Evolutionary conservation across 2,888 invertebrate genomes (phyloP).

Genomic region (Torymus tubicola): DNA sequence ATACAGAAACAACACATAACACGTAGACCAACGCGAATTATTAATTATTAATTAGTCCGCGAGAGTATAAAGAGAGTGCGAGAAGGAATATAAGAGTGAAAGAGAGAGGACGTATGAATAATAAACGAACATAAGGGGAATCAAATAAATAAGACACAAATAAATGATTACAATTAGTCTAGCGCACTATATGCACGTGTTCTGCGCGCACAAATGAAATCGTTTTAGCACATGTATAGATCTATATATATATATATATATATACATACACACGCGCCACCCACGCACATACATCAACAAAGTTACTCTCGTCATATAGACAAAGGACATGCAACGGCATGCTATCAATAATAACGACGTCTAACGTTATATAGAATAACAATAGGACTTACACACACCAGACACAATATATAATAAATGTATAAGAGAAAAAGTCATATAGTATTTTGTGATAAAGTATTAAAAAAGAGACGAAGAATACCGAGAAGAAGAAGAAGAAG

Average conservation of each 20-base stretch:
- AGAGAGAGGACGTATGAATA: constrained; percentile 14
- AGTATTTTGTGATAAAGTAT: constrained; percentile 58
- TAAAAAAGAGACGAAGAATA: constrained; percentile 14
- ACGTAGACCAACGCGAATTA: too few relatives aligned
- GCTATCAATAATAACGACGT: constrained; percentile 5
- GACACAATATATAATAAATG: not conserved
- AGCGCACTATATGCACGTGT: constrained; percentile 4
- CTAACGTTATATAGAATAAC: constrained; percentile 27
- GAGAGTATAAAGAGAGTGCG: not conserved
- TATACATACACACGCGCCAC: not conserved
- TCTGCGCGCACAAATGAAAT: constrained; percentile 24
- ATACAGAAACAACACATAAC: too few relatives aligned
- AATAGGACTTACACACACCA: too few relatives aligned
- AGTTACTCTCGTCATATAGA: too few relatives aligned
- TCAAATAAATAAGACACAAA: constrained; percentile 39
- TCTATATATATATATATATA: constrained; percentile 14
- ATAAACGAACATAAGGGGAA: constrained; percentile 23
- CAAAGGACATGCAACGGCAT: too few relatives aligned
- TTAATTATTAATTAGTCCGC: not conserved
- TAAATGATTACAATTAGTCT: constrained; percentile 35
- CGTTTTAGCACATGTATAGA: constrained; percentile 1
- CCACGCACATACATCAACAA: too few relatives aligned
- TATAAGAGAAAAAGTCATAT: constrained; percentile 50
- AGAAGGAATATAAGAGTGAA: constrained; percentile 3
- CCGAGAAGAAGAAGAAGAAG: not conserved